These are phyloP conservation scores for Cladorhizidae sp. DNA, from an alignment of 37 sponge, comb jelly and placozoan genomes.

Conservation along the genomic window DNA sequence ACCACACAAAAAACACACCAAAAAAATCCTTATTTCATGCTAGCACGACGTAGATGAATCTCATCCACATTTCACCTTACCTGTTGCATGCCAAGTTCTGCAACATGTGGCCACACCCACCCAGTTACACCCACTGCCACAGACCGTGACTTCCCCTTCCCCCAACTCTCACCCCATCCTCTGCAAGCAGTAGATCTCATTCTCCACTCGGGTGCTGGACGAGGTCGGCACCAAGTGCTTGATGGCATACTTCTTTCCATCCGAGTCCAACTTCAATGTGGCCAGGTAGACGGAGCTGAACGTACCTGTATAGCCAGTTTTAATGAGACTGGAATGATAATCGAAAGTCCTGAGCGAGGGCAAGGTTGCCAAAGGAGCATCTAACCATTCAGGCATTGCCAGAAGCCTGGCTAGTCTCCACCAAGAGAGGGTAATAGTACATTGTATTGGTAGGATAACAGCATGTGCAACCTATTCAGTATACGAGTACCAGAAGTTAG, in stretches of 20 bases:
- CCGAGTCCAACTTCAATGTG: slow-evolving; percentile 23
- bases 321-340: neutral
- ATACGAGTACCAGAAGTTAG: too few species aligned
- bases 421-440: too few species aligned
- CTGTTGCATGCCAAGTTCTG: neutral
- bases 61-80: neutral
- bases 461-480: too few species aligned
- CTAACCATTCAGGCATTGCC: neutral
- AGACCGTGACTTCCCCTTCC: neutral
- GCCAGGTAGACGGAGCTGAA: slow-evolving; percentile 91
- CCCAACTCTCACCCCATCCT: slow-evolving; percentile 61
- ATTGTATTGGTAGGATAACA: too few species aligned
- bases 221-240: slow-evolving; percentile 95
- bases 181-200: slow-evolving; percentile 85
- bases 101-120: neutral
- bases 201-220: slow-evolving; percentile 78
- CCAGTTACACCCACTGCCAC: neutral
- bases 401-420: too few species aligned
- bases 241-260: slow-evolving; percentile 66
- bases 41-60: too few species aligned
- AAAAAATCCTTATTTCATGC: too few species aligned
- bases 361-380: too few species aligned
- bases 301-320: slow-evolving; percentile 60
- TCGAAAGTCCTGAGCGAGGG: neutral
- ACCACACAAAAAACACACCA: too few species aligned